phyloP scores from a whole-genome alignment of 2,113 vertebrate genomes.

The Hipposideros armiger region DNA sequence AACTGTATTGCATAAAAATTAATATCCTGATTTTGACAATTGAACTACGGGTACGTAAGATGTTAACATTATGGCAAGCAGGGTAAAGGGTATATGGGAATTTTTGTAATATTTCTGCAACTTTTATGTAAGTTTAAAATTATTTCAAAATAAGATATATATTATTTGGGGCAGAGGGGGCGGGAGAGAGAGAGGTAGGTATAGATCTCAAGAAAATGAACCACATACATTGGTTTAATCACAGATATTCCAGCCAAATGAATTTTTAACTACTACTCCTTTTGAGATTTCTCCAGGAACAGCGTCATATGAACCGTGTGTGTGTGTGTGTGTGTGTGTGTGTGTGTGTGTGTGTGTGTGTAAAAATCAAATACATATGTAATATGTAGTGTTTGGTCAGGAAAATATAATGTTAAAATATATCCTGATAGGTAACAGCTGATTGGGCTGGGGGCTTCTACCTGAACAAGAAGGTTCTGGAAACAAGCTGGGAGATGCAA shows the following conservation, averaged over 20 bases:
- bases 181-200: not conserved
- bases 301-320: too few species aligned
- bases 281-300: not conserved
- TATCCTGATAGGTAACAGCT: not conserved
- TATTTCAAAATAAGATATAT: not conserved
- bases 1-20: not conserved
- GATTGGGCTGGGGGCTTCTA: not conserved
- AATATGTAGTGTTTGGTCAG: not conserved
- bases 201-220: not conserved
- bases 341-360: too few species aligned
- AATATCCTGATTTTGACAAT: constrained; percentile 23
- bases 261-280: not conserved
- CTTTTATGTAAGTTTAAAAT: not conserved
- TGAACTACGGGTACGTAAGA: not conserved
- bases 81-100: not conserved
- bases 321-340: too few species aligned
- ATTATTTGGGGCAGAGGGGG: not conserved
- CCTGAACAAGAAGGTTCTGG: not conserved
- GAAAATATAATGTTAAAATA: constrained; percentile 43
- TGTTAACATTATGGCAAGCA: constrained; percentile 43
- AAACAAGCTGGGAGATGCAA: constrained; percentile 23
- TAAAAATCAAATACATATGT: not conserved
- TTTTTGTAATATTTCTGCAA: not conserved
- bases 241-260: not conserved
- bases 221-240: not conserved